Percentiles rank a stretch among this genome's conserved stretches.
These are phyloP conservation scores for Sciurus vulgaris DNA, from an alignment of 2,797 vertebrate genomes.

Conservation along the genomic window DNA sequence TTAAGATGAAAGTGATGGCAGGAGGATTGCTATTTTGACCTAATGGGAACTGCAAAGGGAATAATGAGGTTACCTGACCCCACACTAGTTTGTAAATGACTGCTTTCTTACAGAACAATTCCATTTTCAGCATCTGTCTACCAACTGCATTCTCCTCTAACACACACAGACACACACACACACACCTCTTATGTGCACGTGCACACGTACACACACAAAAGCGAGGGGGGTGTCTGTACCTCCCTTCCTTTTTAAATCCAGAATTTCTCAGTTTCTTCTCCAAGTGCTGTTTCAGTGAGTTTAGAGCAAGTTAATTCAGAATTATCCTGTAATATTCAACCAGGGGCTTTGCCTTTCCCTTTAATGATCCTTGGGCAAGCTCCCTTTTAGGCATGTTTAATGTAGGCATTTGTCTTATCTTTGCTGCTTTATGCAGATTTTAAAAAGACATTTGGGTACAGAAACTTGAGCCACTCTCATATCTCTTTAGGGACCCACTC, in stretches of 20 bases:
- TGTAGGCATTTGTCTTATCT: conserved; percentile 64
- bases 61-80: conserved; percentile 81
- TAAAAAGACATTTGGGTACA: conserved; percentile 81
- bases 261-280: conserved; percentile 69
- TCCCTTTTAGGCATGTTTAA: conserved; percentile 71
- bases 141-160: conserved; percentile 47
- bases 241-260: conserved; percentile 45
- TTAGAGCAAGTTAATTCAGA: conserved; percentile 84
- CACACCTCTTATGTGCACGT: no score
- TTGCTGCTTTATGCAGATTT: conserved; percentile 77
- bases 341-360: conserved; percentile 78
- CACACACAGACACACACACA: neutral
- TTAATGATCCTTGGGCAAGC: conserved; percentile 82
- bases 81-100: conserved; percentile 81
- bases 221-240: neutral
- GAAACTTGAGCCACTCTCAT: conserved; percentile 77
- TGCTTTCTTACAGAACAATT: conserved; percentile 78
- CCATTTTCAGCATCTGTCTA: conserved; percentile 74
- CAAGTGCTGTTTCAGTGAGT: conserved; percentile 61
- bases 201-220: neutral
- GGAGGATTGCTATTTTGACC: conserved; percentile 80
- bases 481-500: conserved; percentile 81
- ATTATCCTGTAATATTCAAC: conserved; percentile 65
- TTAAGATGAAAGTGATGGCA: conserved; percentile 77
- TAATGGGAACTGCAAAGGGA: conserved; percentile 80